A percentile compares a stretch with the other conserved stretches of the same genome.
Evolutionary conservation across 2,113 vertebrate genomes (phyloP).

Genomic region (Cyprinodon brontotheroides): DNA sequence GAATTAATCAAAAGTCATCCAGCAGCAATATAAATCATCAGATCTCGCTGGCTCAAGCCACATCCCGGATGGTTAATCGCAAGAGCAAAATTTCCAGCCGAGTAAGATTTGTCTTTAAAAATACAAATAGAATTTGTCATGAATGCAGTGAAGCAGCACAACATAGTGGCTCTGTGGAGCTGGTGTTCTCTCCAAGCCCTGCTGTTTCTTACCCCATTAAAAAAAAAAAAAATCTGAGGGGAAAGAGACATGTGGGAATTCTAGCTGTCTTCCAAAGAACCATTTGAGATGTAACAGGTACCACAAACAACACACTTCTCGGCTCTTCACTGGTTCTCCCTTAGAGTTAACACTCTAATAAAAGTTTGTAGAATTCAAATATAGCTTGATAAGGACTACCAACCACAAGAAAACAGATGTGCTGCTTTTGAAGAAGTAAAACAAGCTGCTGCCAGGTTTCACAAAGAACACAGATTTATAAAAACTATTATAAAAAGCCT

Average conservation of each 20-base stretch:
- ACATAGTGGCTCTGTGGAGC: constrained; percentile 40
- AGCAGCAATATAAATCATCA: constrained; percentile 70
- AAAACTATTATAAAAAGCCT: constrained; percentile 2
- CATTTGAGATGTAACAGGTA: constrained; percentile 72
- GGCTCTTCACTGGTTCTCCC: constrained; percentile 33
- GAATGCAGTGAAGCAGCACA: constrained; percentile 56
- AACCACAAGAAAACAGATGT: constrained; percentile 22
- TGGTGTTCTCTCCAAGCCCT: constrained; percentile 41
- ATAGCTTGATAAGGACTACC: constrained; percentile 38
- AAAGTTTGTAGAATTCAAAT: constrained; percentile 31
- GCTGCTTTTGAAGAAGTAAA: constrained; percentile 18
- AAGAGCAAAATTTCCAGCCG: constrained; percentile 62
- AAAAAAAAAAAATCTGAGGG: constrained; percentile 59
- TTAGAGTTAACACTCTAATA: too few relatives aligned
- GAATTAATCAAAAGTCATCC: constrained; percentile 76
- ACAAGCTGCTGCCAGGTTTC: constrained; percentile 8
- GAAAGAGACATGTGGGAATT: constrained; percentile 63
- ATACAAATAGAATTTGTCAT: constrained; percentile 70
- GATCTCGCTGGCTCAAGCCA: constrained; percentile 60
- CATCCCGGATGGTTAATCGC: constrained; percentile 66
- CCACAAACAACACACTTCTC: constrained; percentile 54
- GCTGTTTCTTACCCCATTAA: constrained; percentile 70
- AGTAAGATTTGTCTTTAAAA: constrained; percentile 71
- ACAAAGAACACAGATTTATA: constrained; percentile 3
- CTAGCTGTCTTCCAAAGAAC: constrained; percentile 65